phyloP scores from a whole-genome alignment of 2,113 vertebrate species.

The Cyprinodon brontotheroides region DNA sequence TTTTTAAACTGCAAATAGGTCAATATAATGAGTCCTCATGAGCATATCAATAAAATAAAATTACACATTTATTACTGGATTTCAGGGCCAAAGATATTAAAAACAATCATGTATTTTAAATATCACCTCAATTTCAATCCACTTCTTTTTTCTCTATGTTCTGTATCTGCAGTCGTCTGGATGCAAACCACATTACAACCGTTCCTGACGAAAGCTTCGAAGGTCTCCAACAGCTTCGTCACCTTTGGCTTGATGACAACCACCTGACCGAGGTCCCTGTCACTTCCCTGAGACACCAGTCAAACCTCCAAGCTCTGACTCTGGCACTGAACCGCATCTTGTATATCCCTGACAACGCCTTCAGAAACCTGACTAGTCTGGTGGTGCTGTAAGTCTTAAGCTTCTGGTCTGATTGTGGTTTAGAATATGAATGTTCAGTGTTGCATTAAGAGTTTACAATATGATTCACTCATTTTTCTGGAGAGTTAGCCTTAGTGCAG shows the following conservation, averaged over 20 bases:
- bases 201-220: slow-evolving; percentile 95
- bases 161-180: slow-evolving; percentile 83
- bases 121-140: neutral
- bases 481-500: neutral
- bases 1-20: neutral
- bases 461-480: neutral
- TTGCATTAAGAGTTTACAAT: neutral
- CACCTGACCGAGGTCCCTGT: slow-evolving; percentile 89
- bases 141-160: neutral
- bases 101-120: neutral
- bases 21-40: neutral
- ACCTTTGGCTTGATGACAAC: slow-evolving; percentile 98
- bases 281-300: slow-evolving; percentile 87
- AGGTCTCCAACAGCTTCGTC: slow-evolving; percentile 90
- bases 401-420: slow-evolving; percentile 30
- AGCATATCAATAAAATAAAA: neutral
- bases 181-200: slow-evolving; percentile 93
- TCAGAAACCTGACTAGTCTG: slow-evolving; percentile 94
- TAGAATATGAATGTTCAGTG: slow-evolving; percentile 1
- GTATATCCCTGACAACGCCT: slow-evolving; percentile 90
- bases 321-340: slow-evolving; percentile 94
- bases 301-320: slow-evolving; percentile 91
- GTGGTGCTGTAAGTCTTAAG: slow-evolving; percentile 92
- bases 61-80: neutral
- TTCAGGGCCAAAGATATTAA: too few species aligned